These are phyloP conservation scores for Acrobeloides nanus DNA, from an alignment of 2,888 invertebrate species.

Conservation along the genomic window DNA sequence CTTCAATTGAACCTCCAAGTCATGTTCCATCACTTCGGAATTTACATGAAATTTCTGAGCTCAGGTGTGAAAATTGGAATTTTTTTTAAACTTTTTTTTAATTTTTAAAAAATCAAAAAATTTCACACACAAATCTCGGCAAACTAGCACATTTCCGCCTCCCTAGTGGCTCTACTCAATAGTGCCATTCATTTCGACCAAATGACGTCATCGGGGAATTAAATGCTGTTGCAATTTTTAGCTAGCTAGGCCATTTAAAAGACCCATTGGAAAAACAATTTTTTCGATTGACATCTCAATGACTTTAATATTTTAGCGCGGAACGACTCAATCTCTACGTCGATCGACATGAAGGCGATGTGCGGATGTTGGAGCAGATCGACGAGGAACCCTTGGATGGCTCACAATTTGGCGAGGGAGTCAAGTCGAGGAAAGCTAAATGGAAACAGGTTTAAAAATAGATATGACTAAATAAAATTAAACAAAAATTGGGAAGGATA, in stretches of 20 bases:
- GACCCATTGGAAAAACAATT: constrained; percentile 1
- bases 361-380: constrained; percentile 22
- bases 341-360: constrained; percentile 32
- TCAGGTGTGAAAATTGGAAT: too few relatives aligned
- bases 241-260: constrained; percentile 8
- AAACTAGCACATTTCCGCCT: too few relatives aligned
- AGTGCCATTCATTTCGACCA: too few relatives aligned
- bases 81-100: too few relatives aligned
- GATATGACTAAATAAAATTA: neutral
- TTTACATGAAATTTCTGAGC: constrained; percentile 27
- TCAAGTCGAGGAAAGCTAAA: constrained; percentile 2
- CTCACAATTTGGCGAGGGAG: constrained; percentile 9
- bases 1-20: too few relatives aligned
- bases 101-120: too few relatives aligned
- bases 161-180: too few relatives aligned
- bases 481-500: too few relatives aligned
- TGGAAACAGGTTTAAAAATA: too few relatives aligned
- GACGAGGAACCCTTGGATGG: constrained; percentile 27
- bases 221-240: neutral
- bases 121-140: too few relatives aligned
- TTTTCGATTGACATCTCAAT: neutral
- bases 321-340: constrained; percentile 53
- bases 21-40: constrained; percentile 33
- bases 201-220: neutral
- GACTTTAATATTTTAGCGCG: constrained; percentile 37